These are phyloP conservation scores for Idris sp. DNA, from an alignment of 1,140 invertebrate species.

Conservation along the genomic window DNA sequence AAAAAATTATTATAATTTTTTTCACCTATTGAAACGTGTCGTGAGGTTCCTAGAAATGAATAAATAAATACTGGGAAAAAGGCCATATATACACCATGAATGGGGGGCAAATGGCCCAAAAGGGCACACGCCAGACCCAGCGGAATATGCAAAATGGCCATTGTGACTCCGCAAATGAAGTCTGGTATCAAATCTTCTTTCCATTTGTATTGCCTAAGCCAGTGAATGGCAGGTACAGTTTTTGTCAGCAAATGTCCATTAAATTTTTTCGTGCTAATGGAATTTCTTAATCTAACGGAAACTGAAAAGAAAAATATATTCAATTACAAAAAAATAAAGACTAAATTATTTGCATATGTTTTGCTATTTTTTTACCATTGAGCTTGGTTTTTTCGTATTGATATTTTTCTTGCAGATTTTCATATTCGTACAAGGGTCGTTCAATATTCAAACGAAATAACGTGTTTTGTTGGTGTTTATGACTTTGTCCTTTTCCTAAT, in stretches of 20 bases:
- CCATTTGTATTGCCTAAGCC: constrained; percentile 85
- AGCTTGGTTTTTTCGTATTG: constrained; percentile 45
- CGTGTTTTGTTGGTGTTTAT: constrained; percentile 33
- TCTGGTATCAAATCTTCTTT: constrained; percentile 83
- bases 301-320: constrained; percentile 52
- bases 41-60: constrained; percentile 87
- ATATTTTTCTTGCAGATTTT: constrained; percentile 45
- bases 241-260: constrained; percentile 62
- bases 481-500: constrained; percentile 54
- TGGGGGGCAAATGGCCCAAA: constrained; percentile 84
- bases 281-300: constrained; percentile 30
- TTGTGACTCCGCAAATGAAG: constrained; percentile 88
- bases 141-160: constrained; percentile 94
- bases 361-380: constrained; percentile 22
- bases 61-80: constrained; percentile 90
- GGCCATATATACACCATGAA: constrained; percentile 90
- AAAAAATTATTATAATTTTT: too few species aligned
- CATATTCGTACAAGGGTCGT: constrained; percentile 44
- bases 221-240: constrained; percentile 82
- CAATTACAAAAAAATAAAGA: too few species aligned
- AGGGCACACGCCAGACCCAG: constrained; percentile 92
- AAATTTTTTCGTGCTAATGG: constrained; percentile 19
- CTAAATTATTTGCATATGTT: too few species aligned
- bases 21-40: constrained; percentile 89
- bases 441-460: constrained; percentile 48